phyloP scores from a whole-genome alignment of 23 tunicate species.

The Trididemnum nubilum region DNA sequence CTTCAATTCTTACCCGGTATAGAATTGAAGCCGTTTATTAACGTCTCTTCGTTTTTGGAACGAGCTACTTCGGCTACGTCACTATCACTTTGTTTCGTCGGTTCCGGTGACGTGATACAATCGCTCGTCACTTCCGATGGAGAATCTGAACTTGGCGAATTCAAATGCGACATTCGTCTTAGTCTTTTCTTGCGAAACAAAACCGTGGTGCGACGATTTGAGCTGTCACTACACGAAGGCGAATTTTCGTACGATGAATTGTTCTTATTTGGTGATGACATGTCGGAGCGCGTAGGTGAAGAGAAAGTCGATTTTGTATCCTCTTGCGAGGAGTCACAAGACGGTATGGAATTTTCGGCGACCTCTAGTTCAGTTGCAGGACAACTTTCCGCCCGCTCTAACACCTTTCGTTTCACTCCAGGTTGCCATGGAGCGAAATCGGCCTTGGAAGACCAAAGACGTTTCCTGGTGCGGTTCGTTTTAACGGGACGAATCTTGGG shows the following conservation, averaged over 20 bases:
- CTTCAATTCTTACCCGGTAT: neutral
- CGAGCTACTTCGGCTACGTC: neutral
- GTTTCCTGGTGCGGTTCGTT: slow-evolving; percentile 12
- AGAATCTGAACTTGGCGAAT: neutral
- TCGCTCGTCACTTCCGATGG: neutral
- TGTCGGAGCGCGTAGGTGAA: neutral
- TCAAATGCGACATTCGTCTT: neutral
- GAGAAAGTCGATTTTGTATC: neutral
- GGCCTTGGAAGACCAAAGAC: slow-evolving; percentile 62
- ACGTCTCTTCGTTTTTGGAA: neutral
- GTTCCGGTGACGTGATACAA: neutral
- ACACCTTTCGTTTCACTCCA: slow-evolving; percentile 16
- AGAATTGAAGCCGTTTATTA: neutral
- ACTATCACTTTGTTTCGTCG: neutral
- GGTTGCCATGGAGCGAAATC: slow-evolving; percentile 5
- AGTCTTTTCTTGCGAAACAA: slow-evolving; percentile 63
- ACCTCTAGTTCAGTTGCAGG: slow-evolving; percentile 14
- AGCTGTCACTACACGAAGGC: slow-evolving; percentile 9
- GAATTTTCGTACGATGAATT: neutral
- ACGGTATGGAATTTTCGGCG: neutral
- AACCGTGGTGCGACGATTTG: slow-evolving; percentile 66
- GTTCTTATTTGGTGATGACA: neutral
- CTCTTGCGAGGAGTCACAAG: neutral
- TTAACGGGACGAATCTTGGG: slow-evolving; percentile 23
- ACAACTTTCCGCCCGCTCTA: slow-evolving; percentile 38